Conservation (phyloP, 2,797 vertebrate genomes). For the Eulemur albifrons region DNA sequence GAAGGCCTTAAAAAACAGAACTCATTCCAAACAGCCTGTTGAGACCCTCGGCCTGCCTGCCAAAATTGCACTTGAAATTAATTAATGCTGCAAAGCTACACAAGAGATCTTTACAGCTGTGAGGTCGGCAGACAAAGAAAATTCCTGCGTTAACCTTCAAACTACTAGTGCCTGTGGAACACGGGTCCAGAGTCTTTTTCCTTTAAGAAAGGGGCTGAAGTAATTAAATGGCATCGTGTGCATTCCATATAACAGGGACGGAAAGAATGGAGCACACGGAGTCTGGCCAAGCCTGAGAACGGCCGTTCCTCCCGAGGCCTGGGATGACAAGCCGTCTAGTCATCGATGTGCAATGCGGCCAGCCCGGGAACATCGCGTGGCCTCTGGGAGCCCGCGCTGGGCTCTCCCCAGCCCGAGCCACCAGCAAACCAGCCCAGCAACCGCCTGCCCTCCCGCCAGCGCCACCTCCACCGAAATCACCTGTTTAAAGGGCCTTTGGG, state of each 20-base stretch:
- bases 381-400: constrained; percentile 49
- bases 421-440: not conserved
- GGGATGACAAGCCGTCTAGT: constrained; percentile 79
- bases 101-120: not conserved
- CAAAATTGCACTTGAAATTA: constrained; percentile 54
- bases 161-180: not conserved
- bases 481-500: not conserved
- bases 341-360: constrained; percentile 53
- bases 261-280: constrained; percentile 70
- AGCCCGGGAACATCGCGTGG: constrained; percentile 44
- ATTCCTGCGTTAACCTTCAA: constrained; percentile 6
- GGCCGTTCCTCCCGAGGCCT: constrained; percentile 70
- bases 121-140: constrained; percentile 29
- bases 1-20: constrained; percentile 47
- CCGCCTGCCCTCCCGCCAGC: not conserved
- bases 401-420: not conserved
- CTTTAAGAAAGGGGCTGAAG: constrained; percentile 40
- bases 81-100: constrained; percentile 34
- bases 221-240: constrained; percentile 39
- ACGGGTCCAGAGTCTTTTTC: constrained; percentile 1
- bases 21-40: not conserved
- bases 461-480: not conserved
- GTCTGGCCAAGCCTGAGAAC: constrained; percentile 75
- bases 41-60: constrained; percentile 3
- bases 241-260: constrained; percentile 61